phyloP scores from a whole-genome alignment of 2,797 vertebrate species.

The Sparus aurata region DNA sequence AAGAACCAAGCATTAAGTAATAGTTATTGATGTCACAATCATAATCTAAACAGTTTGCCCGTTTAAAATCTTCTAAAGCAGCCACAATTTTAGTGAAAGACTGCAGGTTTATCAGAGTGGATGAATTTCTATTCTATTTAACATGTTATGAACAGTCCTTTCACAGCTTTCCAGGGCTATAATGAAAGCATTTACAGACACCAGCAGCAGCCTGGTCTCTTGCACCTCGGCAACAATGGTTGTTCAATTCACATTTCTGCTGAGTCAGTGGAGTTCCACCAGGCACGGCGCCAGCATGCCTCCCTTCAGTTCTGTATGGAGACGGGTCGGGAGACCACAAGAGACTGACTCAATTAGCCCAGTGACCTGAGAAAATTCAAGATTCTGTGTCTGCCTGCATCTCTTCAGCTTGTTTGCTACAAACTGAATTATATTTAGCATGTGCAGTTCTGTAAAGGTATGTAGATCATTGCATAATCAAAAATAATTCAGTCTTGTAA shows the following conservation, averaged over 20 bases:
- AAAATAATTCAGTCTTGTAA: too few relatives aligned
- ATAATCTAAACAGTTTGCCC: background rate
- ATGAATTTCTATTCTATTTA: background rate
- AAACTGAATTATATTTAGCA: background rate
- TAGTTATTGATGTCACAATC: background rate
- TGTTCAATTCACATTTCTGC: slow-evolving; percentile 9
- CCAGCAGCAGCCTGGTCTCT: background rate
- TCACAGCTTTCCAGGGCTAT: background rate
- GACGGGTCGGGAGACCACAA: slow-evolving; percentile 12
- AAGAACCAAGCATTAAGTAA: too few relatives aligned
- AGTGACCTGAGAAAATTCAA: slow-evolving; percentile 17
- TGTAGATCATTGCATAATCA: background rate
- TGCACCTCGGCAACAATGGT: background rate
- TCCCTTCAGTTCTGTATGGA: slow-evolving; percentile 21
- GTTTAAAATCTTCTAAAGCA: background rate
- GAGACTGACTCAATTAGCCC: slow-evolving; percentile 34
- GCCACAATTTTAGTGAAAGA: background rate
- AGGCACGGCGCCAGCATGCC: background rate
- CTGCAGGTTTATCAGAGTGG: background rate
- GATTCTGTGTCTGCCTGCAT: background rate
- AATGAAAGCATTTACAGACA: background rate
- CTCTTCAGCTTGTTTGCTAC: slow-evolving; percentile 4
- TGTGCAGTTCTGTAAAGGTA: background rate
- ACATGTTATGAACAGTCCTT: background rate
- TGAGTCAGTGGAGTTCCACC: slow-evolving; percentile 37